These are phyloP conservation scores for Otolemur crassicaudatus DNA, from an alignment of 2,797 vertebrate species.

Conservation along the genomic window DNA sequence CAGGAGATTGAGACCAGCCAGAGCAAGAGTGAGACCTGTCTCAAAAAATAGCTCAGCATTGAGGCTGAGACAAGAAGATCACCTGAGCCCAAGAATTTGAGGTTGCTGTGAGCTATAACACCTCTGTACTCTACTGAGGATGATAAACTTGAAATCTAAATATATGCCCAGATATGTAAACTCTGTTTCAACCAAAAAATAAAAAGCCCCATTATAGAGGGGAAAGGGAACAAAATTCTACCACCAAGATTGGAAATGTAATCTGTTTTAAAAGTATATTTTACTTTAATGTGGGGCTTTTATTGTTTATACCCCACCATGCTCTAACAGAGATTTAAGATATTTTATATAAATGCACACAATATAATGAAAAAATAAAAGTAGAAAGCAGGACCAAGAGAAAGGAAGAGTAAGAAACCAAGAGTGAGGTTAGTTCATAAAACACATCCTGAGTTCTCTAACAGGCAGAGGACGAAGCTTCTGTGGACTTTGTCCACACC, in stretches of 20 bases:
- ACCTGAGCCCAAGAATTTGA: too few species aligned
- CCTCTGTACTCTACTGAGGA: too few species aligned
- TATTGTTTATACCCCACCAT: background rate
- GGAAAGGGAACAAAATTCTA: too few species aligned
- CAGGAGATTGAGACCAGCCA: too few species aligned
- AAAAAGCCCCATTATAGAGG: background rate
- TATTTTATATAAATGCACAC: background rate
- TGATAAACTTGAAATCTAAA: too few species aligned
- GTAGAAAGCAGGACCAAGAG: background rate
- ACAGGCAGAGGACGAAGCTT: background rate
- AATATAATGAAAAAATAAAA: background rate
- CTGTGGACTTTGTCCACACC: background rate
- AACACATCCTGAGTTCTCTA: background rate
- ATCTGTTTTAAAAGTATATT: background rate
- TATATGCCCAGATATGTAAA: too few species aligned
- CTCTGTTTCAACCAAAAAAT: too few species aligned
- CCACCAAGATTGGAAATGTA: background rate
- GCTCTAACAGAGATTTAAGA: background rate
- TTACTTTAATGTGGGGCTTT: slow-evolving; percentile 13
- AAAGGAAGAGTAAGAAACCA: background rate
- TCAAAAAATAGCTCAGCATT: too few species aligned
- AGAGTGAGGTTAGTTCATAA: background rate
- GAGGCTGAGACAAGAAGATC: too few species aligned
- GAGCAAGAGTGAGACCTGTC: too few species aligned
- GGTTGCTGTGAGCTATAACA: too few species aligned